Conservation (phyloP, 2,113 vertebrate species). For the Melanotaenia duboulayi region DNA sequence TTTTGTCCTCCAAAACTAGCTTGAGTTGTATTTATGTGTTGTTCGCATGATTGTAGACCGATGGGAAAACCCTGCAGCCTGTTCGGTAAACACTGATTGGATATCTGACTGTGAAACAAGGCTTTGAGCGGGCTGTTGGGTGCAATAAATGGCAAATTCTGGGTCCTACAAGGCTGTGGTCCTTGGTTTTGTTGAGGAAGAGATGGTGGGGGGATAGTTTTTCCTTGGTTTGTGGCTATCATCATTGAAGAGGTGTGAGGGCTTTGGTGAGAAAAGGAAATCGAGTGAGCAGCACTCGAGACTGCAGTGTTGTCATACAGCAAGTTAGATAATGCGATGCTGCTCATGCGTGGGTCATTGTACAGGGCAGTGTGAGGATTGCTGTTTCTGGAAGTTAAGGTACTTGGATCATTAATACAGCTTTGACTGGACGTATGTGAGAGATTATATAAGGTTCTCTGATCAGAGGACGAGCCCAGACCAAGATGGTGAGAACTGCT, state of each 20-base stretch:
- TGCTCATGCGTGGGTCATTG: constrained; percentile 33
- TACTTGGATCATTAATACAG: constrained; percentile 27
- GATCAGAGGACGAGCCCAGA: constrained; percentile 18
- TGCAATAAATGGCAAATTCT: neutral
- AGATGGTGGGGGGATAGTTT: neutral
- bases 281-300: constrained; percentile 12
- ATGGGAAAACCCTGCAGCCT: constrained; percentile 33
- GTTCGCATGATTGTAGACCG: constrained; percentile 15
- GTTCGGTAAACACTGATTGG: constrained; percentile 29
- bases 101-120: constrained; percentile 5
- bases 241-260: neutral
- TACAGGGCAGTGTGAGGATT: constrained; percentile 15
- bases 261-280: constrained; percentile 42
- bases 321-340: constrained; percentile 7
- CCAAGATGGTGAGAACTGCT: constrained; percentile 35
- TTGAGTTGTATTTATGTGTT: constrained; percentile 8
- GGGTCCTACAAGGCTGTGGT: constrained; percentile 1
- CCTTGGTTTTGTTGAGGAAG: constrained; percentile 28
- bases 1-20: neutral
- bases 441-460: constrained; percentile 19
- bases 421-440: constrained; percentile 32
- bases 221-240: constrained; percentile 6
- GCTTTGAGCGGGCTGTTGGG: constrained; percentile 6
- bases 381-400: constrained; percentile 17
- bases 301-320: constrained; percentile 30